Evolutionary conservation across 2,888 invertebrate species (phyloP).

Genomic region (Drosophila gaucha): DNA sequence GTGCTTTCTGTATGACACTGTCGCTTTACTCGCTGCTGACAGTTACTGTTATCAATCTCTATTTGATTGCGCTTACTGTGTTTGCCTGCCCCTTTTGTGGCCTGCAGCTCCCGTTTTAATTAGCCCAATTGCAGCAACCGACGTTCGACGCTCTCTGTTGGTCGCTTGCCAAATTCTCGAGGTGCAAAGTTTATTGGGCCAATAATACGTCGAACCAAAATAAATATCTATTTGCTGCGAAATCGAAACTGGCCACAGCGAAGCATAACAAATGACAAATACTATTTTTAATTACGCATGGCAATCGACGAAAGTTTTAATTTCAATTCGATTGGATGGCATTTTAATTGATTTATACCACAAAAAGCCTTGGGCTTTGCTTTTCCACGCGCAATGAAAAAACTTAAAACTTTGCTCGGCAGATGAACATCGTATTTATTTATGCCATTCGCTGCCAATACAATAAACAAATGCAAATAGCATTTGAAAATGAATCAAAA

Average conservation of each 20-base stretch:
- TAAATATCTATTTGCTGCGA: constrained; percentile 31
- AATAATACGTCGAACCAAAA: constrained; percentile 47
- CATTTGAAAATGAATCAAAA: constrained; percentile 49
- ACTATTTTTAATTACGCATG: constrained; percentile 67
- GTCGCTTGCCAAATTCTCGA: constrained; percentile 52
- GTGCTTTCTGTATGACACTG: neutral
- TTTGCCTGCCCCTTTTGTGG: neutral
- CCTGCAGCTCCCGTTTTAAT: constrained; percentile 23
- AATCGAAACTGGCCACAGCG: constrained; percentile 47
- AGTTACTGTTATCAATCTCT: constrained; percentile 13
- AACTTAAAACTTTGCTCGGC: neutral
- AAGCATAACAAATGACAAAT: constrained; percentile 30
- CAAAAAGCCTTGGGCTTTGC: constrained; percentile 24
- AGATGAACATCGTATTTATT: constrained; percentile 44
- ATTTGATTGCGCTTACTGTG: neutral
- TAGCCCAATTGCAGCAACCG: constrained; percentile 16
- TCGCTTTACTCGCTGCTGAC: constrained; percentile 6
- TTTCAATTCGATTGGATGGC: constrained; percentile 48
- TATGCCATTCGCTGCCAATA: constrained; percentile 19
- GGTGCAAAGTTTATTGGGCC: constrained; percentile 79
- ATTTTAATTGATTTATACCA: constrained; percentile 54
- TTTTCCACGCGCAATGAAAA: constrained; percentile 13
- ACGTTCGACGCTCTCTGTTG: constrained; percentile 34
- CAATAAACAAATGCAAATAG: constrained; percentile 38
- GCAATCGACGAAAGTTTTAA: constrained; percentile 46